Evolutionary conservation across 2,888 invertebrate species (phyloP).

Genomic region (Pharmacophagus antenor): DNA sequence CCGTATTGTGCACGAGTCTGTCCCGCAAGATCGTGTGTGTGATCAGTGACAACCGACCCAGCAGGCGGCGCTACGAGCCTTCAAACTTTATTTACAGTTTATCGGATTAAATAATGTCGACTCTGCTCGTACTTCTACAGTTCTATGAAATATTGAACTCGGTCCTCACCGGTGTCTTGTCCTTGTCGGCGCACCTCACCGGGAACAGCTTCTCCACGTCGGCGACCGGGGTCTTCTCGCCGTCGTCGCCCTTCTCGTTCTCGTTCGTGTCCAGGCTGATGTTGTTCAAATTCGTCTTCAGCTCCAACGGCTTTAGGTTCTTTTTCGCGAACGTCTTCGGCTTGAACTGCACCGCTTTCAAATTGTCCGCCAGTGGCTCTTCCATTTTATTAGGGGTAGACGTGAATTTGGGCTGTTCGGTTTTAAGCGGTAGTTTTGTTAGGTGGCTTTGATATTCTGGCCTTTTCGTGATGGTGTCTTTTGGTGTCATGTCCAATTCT

Average conservation of each 20-base stretch:
- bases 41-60: too few species aligned
- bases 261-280: slow-evolving; percentile 74
- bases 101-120: too few species aligned
- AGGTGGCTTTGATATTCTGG: slow-evolving; percentile 42
- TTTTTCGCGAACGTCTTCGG: slow-evolving; percentile 64
- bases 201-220: slow-evolving; percentile 51
- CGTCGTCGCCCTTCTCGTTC: slow-evolving; percentile 63
- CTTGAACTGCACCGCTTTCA: slow-evolving; percentile 54
- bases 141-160: slow-evolving; percentile 1
- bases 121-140: too few species aligned
- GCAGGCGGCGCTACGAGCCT: too few species aligned
- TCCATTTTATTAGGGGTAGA: slow-evolving; percentile 40
- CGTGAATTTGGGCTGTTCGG: slow-evolving; percentile 42
- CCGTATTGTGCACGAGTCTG: too few species aligned
- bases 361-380: slow-evolving; percentile 37
- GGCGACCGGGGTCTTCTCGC: slow-evolving; percentile 55
- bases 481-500: slow-evolving; percentile 34
- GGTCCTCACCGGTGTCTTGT: slow-evolving; percentile 66
- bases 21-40: too few species aligned
- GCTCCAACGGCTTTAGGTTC: slow-evolving; percentile 78
- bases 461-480: slow-evolving; percentile 37
- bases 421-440: slow-evolving; percentile 42
- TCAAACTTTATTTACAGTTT: too few species aligned
- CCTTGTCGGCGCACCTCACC: slow-evolving; percentile 52
- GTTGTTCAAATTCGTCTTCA: slow-evolving; percentile 75